Conservation (phyloP, 2,888 invertebrate genomes). For the Heliothis peltigera region DNA sequence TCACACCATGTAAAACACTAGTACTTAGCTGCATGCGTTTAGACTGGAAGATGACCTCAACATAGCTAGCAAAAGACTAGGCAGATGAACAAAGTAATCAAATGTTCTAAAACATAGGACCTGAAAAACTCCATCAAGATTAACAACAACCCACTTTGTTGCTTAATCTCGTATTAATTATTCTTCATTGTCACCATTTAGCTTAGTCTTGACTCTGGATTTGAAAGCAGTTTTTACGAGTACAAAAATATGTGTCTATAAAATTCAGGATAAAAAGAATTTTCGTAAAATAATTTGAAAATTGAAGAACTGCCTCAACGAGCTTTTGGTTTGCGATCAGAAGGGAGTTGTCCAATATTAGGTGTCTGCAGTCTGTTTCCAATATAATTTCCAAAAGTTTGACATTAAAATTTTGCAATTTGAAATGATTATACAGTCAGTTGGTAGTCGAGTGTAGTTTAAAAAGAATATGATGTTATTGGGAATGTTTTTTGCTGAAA, state of each 20-base stretch:
- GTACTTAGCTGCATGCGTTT: too few relatives aligned
- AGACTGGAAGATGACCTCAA: too few relatives aligned
- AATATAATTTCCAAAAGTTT: constrained; percentile 50
- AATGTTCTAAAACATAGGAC: not conserved
- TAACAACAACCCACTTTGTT: not conserved
- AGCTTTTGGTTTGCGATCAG: constrained; percentile 66
- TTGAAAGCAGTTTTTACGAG: constrained; percentile 32
- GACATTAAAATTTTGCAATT: constrained; percentile 35
- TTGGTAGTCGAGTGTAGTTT: constrained; percentile 34
- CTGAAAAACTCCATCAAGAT: not conserved
- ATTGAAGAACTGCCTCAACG: constrained; percentile 70
- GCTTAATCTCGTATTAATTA: constrained; percentile 19
- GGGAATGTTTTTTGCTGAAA: constrained; percentile 17
- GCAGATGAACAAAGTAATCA: not conserved
- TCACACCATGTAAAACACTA: too few relatives aligned
- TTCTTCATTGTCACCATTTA: constrained; percentile 31
- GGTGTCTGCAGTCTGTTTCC: constrained; percentile 47
- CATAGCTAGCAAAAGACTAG: too few relatives aligned
- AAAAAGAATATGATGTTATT: constrained; percentile 13
- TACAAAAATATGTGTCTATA: constrained; percentile 43
- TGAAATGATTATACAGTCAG: constrained; percentile 45
- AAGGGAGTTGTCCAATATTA: constrained; percentile 57
- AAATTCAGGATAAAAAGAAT: constrained; percentile 41
- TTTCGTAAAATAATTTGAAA: constrained; percentile 64
- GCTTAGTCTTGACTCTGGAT: constrained; percentile 10